These are phyloP conservation scores for Digitonthophagus gazella DNA, from an alignment of 2,888 invertebrate species.

Conservation along the genomic window DNA sequence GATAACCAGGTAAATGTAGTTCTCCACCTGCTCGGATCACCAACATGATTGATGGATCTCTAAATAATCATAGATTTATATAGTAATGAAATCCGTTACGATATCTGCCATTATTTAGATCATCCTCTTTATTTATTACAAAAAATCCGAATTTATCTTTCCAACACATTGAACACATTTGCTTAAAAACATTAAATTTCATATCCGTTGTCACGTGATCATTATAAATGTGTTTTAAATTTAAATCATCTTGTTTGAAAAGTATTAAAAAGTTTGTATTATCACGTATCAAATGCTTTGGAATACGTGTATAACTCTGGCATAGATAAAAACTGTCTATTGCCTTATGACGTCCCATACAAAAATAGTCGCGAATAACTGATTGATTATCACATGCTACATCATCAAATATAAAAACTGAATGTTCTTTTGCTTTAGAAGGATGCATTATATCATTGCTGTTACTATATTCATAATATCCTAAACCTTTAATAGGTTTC, in stretches of 20 bases:
- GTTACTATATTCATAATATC: slow-evolving; percentile 33
- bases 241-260: slow-evolving; percentile 44
- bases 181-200: slow-evolving; percentile 35
- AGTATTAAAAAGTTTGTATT: slow-evolving; percentile 44
- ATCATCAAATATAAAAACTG: slow-evolving; percentile 47
- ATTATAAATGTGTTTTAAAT: slow-evolving; percentile 40
- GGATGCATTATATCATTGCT: slow-evolving; percentile 34
- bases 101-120: slow-evolving; percentile 10
- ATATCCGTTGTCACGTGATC: slow-evolving; percentile 36
- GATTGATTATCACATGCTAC: slow-evolving; percentile 42
- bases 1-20: slow-evolving; percentile 12
- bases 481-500: slow-evolving; percentile 32
- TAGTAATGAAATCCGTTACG: slow-evolving; percentile 7
- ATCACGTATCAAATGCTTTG: slow-evolving; percentile 45
- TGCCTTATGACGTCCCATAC: slow-evolving; percentile 41
- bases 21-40: not conserved
- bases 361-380: slow-evolving; percentile 39
- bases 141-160: slow-evolving; percentile 37
- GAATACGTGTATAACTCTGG: slow-evolving; percentile 43
- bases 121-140: slow-evolving; percentile 37
- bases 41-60: not conserved
- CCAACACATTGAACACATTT: slow-evolving; percentile 40
- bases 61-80: not conserved
- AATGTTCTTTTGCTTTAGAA: slow-evolving; percentile 36
- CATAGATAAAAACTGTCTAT: slow-evolving; percentile 44